phyloP scores from a whole-genome alignment of 1,140 invertebrate species.

The Solen grandis region DNA sequence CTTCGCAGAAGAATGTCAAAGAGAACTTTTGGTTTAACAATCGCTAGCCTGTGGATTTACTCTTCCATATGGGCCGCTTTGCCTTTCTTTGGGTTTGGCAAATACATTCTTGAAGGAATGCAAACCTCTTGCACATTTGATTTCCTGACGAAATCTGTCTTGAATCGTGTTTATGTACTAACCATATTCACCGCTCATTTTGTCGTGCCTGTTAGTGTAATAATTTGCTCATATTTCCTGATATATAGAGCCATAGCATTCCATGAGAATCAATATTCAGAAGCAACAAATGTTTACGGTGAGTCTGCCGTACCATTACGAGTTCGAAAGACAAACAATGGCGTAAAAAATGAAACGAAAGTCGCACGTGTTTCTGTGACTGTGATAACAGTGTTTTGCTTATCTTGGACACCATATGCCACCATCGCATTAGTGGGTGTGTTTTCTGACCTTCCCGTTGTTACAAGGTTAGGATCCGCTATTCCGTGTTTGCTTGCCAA shows the following conservation, averaged over 20 bases:
- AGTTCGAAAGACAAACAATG: not conserved
- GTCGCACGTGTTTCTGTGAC: conserved; percentile 6
- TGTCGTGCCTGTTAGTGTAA: not conserved
- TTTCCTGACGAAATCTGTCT: not conserved
- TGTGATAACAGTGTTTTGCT: conserved; percentile 11
- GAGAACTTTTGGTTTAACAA: not conserved
- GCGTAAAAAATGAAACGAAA: conserved; percentile 11
- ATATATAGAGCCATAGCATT: conserved; percentile 13
- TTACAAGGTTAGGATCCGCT: conserved; percentile 1
- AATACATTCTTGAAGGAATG: conserved; percentile 26
- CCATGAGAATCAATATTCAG: not conserved
- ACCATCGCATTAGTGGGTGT: not conserved
- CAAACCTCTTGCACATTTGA: conserved; percentile 32
- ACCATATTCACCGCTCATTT: conserved; percentile 25
- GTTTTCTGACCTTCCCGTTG: not conserved
- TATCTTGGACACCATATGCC: conserved; percentile 23
- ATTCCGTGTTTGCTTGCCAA: conserved; percentile 28
- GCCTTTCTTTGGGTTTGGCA: conserved; percentile 18
- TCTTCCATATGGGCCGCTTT: not conserved
- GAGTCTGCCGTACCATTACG: not conserved
- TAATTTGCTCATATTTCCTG: not conserved
- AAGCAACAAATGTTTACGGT: conserved; percentile 12
- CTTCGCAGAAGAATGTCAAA: not conserved
- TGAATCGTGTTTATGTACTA: not conserved
- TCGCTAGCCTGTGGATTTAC: conserved; percentile 2